These are phyloP conservation scores for Syncerus caffer DNA, from an alignment of 2,797 vertebrate genomes.

Conservation along the genomic window DNA sequence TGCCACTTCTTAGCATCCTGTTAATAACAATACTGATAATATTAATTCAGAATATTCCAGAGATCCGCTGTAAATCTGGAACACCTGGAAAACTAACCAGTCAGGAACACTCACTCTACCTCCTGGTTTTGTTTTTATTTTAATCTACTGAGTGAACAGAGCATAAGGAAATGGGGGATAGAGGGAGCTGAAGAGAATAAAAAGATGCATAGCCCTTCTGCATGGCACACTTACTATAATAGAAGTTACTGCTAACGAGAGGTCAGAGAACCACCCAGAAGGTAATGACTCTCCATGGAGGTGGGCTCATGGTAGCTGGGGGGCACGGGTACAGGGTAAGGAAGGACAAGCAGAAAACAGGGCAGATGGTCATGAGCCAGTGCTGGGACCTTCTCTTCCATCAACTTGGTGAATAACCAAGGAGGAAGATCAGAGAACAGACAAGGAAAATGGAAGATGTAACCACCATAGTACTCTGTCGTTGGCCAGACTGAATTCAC, in stretches of 20 bases:
- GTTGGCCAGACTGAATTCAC: neutral
- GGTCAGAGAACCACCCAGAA: neutral
- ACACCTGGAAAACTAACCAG: neutral
- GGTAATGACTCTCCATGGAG: neutral
- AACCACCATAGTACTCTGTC: neutral
- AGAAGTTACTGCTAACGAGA: neutral
- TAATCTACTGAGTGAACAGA: neutral
- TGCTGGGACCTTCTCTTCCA: neutral
- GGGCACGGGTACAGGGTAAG: neutral
- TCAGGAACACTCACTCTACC: neutral
- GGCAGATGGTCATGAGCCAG: neutral
- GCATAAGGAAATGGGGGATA: neutral
- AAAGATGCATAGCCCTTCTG: neutral
- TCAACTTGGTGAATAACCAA: neutral
- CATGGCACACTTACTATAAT: neutral
- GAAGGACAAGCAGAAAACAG: neutral
- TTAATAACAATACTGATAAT: neutral
- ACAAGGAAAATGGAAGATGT: neutral
- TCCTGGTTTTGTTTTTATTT: neutral
- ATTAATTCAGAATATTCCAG: neutral
- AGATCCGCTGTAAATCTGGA: neutral
- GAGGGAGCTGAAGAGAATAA: neutral
- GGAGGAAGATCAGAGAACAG: neutral
- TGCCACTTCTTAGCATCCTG: neutral
- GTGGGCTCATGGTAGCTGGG: neutral